A percentile compares a stretch with the other conserved stretches of the same genome.
phyloP scores from a whole-genome alignment of 2,888 invertebrate genomes.

The Exephanes ischioxanthus region DNA sequence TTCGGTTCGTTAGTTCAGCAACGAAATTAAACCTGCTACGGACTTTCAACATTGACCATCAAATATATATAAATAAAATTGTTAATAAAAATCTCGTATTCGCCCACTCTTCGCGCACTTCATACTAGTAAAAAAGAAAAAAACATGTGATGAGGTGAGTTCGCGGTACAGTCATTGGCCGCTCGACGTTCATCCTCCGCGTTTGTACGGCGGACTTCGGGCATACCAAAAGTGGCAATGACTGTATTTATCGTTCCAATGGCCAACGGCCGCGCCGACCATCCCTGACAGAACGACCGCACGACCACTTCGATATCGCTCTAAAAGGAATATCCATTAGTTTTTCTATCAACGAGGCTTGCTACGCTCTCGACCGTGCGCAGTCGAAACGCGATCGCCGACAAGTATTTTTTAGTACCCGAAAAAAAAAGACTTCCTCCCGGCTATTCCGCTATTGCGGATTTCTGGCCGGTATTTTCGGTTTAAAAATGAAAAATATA shows the following conservation, averaged over 20 bases:
- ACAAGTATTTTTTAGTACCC: background rate
- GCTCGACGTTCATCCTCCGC: background rate
- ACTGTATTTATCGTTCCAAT: background rate
- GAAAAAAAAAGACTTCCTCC: background rate
- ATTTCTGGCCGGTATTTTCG: background rate
- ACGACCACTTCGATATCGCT: slow-evolving; percentile 7
- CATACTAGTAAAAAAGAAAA: background rate
- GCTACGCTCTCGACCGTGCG: background rate
- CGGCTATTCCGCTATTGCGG: background rate
- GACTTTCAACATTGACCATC: background rate
- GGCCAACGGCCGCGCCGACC: background rate
- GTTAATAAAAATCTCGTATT: background rate
- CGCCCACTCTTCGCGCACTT: background rate
- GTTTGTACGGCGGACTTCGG: background rate
- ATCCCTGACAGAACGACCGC: too few species aligned
- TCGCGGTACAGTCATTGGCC: background rate
- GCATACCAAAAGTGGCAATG: background rate
- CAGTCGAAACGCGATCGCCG: background rate
- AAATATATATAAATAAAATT: background rate
- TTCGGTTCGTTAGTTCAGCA: background rate
- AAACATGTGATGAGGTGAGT: background rate
- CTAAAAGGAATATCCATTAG: background rate
- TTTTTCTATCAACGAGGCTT: background rate
- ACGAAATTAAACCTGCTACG: background rate
- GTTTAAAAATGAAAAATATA: background rate